Percentiles rank a stretch among this genome's conserved stretches.
Evolutionary conservation across 2,113 vertebrate genomes (phyloP).

Genomic region (Gallinago undulata): DNA sequence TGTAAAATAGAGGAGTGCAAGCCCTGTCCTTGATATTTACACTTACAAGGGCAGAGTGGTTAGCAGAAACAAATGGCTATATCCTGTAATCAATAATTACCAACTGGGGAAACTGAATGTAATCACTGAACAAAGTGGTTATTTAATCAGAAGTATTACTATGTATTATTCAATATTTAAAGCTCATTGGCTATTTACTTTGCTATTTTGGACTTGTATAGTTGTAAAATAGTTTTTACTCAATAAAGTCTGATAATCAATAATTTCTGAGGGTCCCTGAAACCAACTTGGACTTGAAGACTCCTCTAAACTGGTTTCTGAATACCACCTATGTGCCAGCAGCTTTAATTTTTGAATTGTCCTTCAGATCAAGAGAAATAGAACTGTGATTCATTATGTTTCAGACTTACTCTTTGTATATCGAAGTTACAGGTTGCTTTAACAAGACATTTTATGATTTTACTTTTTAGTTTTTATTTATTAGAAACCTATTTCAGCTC

Average conservation of each 20-base stretch:
- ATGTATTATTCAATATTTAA: conserved; percentile 13
- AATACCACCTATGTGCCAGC: background rate
- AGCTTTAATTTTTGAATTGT: background rate
- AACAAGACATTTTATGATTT: background rate
- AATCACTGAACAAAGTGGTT: conserved; percentile 36
- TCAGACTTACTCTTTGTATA: background rate
- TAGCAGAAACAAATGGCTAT: conserved; percentile 30
- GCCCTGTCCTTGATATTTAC: background rate
- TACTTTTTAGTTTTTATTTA: background rate
- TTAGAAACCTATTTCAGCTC: background rate
- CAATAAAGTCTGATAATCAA: background rate
- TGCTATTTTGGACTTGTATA: background rate
- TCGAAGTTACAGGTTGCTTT: background rate
- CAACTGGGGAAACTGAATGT: conserved; percentile 14
- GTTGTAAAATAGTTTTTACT: background rate
- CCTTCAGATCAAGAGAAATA: conserved; percentile 10
- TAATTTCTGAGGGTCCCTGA: background rate
- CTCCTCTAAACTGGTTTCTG: background rate
- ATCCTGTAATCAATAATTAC: conserved; percentile 46
- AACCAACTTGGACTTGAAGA: background rate
- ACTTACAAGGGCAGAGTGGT: conserved; percentile 3
- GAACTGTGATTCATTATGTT: background rate
- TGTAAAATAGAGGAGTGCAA: background rate
- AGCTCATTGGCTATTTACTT: background rate
- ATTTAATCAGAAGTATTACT: conserved; percentile 25